Evolutionary conservation across 2,797 vertebrate species (phyloP), one percentile per base, ranked within the genome.

Genomic region (Hyperoplus immaculatus): DNA sequence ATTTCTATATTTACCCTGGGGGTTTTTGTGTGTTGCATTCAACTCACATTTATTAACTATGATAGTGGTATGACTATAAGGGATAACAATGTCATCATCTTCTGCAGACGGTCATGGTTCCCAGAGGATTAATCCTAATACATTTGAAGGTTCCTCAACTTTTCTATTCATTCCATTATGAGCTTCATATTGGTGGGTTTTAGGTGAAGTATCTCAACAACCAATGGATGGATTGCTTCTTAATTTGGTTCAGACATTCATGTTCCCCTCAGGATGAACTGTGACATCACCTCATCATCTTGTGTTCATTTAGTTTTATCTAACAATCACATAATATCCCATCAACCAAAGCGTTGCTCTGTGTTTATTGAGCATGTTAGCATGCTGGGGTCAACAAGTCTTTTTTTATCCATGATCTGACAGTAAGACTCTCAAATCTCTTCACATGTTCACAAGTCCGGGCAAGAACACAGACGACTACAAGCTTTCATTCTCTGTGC

Each of bases 401-500:
- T 50, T 49, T 9, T 8, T 29, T 29, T 29, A 29, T 66, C 11
- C 15, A 18, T 64, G 18, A 64, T 67, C 41, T 67, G 61, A 60
- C 36, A 54, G 53, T 67, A 62, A 49, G 10, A 41, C 13, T 21
- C 15, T 62, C 10, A 75, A 39, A 10, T 36, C 4, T 62, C 13
- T 10, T 47, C n/a, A 5, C 57, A 53, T 18, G 4, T 42, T 62
- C 8, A 46, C 71, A 58, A 78, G 58, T 70, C 41, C 10, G n/a
- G 43, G 39, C 62, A 69, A 29, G 60, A 64, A 8, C 5, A 9
- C 3, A 45, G 9, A 53, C 3, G 1, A 29, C 65, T 18, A 9
- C 1, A 0, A n/a, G 58, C 65, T 80, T 80, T 46, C 16, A 58
- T 62, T 36, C 5, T 59, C 9, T 38, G 1, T 49, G 43, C 70